Evolutionary conservation across 2,113 vertebrate genomes (phyloP).

Genomic region (Emydura subglobosa): DNA sequence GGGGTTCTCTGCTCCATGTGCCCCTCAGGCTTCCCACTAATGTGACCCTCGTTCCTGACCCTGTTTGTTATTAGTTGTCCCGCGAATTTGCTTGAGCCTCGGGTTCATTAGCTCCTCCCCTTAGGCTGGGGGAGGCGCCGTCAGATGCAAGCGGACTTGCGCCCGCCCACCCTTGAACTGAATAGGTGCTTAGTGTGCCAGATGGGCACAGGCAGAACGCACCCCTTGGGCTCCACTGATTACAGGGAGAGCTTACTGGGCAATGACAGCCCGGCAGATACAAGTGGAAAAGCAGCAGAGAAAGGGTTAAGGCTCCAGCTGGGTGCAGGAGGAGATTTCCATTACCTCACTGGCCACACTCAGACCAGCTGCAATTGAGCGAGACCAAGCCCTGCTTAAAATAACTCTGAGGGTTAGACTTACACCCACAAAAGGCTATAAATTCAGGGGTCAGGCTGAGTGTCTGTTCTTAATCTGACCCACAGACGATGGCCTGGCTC

Average conservation of each 20-base stretch:
- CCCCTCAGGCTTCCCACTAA: too few species aligned
- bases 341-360: not conserved
- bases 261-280: not conserved
- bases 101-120: too few species aligned
- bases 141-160: too few species aligned
- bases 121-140: too few species aligned
- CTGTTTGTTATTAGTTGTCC: too few species aligned
- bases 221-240: not conserved
- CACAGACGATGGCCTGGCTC: not conserved
- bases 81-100: too few species aligned
- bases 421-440: not conserved
- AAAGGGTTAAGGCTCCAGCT: not conserved
- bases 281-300: slow-evolving; percentile 1
- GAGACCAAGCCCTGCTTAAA: slow-evolving; percentile 42
- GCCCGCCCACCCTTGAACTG: too few species aligned
- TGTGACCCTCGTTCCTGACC: too few species aligned
- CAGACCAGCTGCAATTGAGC: not conserved
- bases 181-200: not conserved
- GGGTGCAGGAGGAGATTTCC: not conserved
- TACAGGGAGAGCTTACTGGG: not conserved
- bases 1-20: too few species aligned
- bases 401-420: slow-evolving; percentile 1
- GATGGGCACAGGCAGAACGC: not conserved
- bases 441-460: not conserved
- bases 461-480: not conserved